A percentile compares a stretch with the other conserved stretches of the same genome.
phyloP scores from a whole-genome alignment of 2,113 vertebrate species.

The Melanocharis versteri region DNA sequence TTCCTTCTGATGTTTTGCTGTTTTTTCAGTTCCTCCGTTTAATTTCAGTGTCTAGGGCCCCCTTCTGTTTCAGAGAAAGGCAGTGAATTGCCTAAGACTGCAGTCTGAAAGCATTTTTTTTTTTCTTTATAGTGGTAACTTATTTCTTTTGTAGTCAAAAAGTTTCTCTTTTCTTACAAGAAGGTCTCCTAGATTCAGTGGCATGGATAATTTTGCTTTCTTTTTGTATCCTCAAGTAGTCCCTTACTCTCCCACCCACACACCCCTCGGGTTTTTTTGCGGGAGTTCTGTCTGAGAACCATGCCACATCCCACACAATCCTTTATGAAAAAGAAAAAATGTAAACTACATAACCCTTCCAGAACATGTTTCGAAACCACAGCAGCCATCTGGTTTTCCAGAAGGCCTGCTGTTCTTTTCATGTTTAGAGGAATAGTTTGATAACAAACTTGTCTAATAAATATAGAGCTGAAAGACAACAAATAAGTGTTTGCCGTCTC shows the following conservation, averaged over 20 bases:
- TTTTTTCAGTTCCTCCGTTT: background rate
- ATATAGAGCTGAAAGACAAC: slow-evolving; percentile 74
- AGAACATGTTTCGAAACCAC: slow-evolving; percentile 62
- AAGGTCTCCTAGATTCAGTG: background rate
- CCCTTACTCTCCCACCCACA: background rate
- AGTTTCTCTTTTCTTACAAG: background rate
- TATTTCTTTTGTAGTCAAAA: background rate
- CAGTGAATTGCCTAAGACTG: background rate
- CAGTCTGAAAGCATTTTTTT: background rate
- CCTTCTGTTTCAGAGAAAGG: slow-evolving; percentile 24
- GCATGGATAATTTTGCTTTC: background rate
- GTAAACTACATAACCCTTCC: slow-evolving; percentile 58
- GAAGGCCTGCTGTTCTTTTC: slow-evolving; percentile 80
- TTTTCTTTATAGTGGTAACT: background rate
- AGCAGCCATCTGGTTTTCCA: slow-evolving; percentile 79
- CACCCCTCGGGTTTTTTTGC: background rate
- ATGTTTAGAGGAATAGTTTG: slow-evolving; percentile 78
- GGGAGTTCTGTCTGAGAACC: slow-evolving; percentile 2
- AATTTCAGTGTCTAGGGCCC: background rate
- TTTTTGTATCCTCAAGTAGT: background rate
- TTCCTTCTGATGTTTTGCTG: background rate
- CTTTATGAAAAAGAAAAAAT: slow-evolving; percentile 48
- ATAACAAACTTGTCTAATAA: slow-evolving; percentile 79
- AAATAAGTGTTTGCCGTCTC: slow-evolving; percentile 63
- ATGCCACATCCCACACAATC: slow-evolving; percentile 30